Conservation (phyloP, 2,888 invertebrate species). For the Euzophera pinguis region DNA sequence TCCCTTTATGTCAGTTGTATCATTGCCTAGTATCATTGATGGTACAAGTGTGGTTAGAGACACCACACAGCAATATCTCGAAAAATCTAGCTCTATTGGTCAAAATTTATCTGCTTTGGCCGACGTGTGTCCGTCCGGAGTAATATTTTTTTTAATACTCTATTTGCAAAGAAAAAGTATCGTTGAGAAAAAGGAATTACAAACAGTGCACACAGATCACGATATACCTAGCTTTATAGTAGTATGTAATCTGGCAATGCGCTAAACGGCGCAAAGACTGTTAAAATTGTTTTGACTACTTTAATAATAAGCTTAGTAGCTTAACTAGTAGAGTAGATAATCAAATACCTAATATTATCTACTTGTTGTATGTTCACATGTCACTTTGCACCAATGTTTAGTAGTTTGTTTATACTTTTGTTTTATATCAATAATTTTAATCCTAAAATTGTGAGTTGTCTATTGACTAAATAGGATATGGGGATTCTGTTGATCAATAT, state of each 20-base stretch:
- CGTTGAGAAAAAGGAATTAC: no score
- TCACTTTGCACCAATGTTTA: slow-evolving; percentile 23
- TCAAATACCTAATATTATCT: slow-evolving; percentile 2
- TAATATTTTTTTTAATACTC: no score
- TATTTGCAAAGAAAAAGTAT: no score
- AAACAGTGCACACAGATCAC: slow-evolving; percentile 1
- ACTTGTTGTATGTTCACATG: slow-evolving; percentile 11
- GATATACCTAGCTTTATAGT: not conserved
- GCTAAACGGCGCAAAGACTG: slow-evolving; percentile 2
- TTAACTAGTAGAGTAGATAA: slow-evolving; percentile 10
- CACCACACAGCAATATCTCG: no score
- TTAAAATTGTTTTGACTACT: slow-evolving; percentile 7
- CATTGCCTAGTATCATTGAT: no score
- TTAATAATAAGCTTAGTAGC: slow-evolving; percentile 5
- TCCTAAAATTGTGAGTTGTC: not conserved
- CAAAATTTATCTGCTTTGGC: no score
- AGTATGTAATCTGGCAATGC: slow-evolving; percentile 13
- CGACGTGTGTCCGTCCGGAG: no score
- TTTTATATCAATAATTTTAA: not conserved
- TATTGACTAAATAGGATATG: not conserved
- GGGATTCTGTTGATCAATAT: slow-evolving; percentile 23
- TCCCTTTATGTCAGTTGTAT: no score
- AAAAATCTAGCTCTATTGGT: no score
- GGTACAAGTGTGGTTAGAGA: no score
- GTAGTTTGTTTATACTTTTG: slow-evolving; percentile 6